Percentiles rank a stretch among this genome's conserved stretches.
These are phyloP conservation scores for Pediacus dermestoides DNA, from an alignment of 2,888 invertebrate species.

Conservation along the genomic window DNA sequence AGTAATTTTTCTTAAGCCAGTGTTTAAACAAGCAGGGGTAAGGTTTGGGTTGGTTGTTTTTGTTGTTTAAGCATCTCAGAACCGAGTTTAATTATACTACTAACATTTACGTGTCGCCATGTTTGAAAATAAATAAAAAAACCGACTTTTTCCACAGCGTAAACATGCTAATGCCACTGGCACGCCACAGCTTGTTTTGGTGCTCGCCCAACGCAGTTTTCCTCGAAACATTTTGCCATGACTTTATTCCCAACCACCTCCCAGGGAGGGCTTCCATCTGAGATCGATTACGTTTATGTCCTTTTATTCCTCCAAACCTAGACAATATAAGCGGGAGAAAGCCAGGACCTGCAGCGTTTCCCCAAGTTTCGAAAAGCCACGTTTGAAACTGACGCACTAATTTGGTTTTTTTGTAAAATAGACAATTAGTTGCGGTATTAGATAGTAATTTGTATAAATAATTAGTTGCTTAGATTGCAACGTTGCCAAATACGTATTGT, in stretches of 20 bases:
- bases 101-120: conserved; percentile 49
- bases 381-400: no score
- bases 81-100: conserved; percentile 42
- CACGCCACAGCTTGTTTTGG: conserved; percentile 8
- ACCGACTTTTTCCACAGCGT: conserved; percentile 13
- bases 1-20: conserved; percentile 7
- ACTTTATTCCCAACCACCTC: conserved; percentile 21
- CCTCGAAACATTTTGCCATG: neutral
- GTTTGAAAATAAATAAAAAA: conserved; percentile 49
- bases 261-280: conserved; percentile 32
- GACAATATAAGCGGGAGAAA: no score
- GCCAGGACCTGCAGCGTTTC: no score
- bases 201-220: conserved; percentile 2
- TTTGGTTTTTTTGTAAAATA: no score
- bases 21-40: conserved; percentile 8
- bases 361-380: no score
- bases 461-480: neutral
- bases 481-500: conserved; percentile 1
- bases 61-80: conserved; percentile 21
- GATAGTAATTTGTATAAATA: conserved; percentile 4
- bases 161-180: no score
- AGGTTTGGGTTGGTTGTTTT: conserved; percentile 10
- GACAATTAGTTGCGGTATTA: no score
- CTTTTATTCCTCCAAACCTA: conserved; percentile 30
- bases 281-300: conserved; percentile 43